Percentiles rank a stretch among this genome's conserved stretches.
Conservation (phyloP, 2,113 vertebrate genomes). For the Physeter macrocephalus region DNA sequence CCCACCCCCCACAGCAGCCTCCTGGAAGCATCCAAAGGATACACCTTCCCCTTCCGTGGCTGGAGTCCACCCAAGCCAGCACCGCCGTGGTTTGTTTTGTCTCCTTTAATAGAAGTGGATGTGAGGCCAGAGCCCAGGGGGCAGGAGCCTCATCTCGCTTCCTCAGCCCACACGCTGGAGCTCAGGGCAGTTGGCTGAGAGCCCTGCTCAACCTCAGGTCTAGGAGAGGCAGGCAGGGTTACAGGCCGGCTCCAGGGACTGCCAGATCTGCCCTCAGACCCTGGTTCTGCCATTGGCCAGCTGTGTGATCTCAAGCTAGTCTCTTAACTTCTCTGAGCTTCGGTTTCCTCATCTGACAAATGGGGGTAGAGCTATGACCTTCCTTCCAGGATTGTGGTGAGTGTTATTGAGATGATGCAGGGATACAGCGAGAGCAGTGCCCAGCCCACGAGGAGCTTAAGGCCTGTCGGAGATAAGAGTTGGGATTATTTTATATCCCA, state of each 20-base stretch:
- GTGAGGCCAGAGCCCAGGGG: background rate
- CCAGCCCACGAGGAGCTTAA: rapidly evolving
- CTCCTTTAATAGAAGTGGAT: constrained; percentile 26
- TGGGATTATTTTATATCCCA: background rate
- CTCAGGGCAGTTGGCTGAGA: background rate
- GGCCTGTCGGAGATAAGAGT: rapidly evolving
- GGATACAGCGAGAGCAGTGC: background rate
- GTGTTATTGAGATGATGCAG: background rate
- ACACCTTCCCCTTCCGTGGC: constrained; percentile 1
- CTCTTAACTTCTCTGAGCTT: background rate
- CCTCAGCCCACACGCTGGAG: background rate
- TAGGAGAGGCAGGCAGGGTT: background rate
- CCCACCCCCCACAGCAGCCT: background rate
- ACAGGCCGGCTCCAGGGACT: background rate
- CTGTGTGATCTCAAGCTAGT: background rate
- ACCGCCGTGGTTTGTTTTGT: background rate
- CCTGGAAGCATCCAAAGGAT: constrained; percentile 15
- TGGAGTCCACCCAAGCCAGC: background rate
- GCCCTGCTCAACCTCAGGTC: background rate
- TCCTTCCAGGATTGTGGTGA: background rate
- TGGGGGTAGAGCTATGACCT: background rate
- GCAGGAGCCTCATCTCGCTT: background rate
- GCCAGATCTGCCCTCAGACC: background rate
- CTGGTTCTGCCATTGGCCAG: background rate
- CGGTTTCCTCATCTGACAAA: background rate